phyloP scores from a whole-genome alignment of 2,113 vertebrate genomes.

The Microcebus ravelobensis region DNA sequence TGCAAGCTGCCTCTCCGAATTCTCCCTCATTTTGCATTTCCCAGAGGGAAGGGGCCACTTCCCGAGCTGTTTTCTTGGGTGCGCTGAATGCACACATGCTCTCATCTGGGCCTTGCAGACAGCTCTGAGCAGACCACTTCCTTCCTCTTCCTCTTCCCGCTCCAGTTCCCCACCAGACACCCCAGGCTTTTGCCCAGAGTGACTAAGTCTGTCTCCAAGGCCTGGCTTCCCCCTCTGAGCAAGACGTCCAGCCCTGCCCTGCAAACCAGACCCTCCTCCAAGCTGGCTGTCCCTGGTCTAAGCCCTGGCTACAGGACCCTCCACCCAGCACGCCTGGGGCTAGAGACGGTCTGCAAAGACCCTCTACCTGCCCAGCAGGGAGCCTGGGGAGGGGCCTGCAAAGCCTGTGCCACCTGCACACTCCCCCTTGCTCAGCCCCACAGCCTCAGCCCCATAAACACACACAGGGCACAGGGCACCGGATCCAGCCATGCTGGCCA shows the following conservation, averaged over 20 bases:
- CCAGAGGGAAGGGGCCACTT: fast-evolving
- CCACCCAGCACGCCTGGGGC: fast-evolving
- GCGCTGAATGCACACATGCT: fast-evolving
- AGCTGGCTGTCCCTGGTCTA: too few relatives aligned
- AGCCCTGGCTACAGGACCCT: background rate
- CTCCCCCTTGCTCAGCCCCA: background rate
- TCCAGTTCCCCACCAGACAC: background rate
- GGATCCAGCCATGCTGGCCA: fast-evolving
- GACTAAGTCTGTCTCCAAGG: background rate
- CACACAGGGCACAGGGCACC: fast-evolving
- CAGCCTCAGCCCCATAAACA: background rate
- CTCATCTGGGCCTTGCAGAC: too few relatives aligned
- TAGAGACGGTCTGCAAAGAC: background rate
- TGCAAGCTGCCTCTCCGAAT: fast-evolving
- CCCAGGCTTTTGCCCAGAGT: background rate
- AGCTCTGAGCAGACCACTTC: background rate
- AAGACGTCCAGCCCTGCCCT: background rate
- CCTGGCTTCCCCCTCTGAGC: background rate
- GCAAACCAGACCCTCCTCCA: background rate
- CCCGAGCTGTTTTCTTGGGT: background rate
- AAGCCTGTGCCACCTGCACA: background rate
- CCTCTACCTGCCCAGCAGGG: background rate
- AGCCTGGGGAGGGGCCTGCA: background rate
- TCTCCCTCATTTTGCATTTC: too few relatives aligned
- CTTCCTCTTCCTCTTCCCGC: background rate